Conservation (phyloP, 2,888 invertebrate species). For the Chrysolina haemoptera region DNA sequence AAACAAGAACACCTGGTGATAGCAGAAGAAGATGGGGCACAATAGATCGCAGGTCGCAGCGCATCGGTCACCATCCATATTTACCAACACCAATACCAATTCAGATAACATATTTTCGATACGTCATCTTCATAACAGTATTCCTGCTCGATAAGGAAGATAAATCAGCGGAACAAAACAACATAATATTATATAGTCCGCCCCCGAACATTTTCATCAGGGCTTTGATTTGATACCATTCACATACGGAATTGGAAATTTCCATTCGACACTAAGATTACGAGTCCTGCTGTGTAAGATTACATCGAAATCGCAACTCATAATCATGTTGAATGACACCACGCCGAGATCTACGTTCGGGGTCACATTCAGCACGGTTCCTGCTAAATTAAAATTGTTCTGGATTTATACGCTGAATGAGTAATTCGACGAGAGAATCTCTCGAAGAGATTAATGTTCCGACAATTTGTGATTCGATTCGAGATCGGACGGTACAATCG, state of each 20-base stretch:
- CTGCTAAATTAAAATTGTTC: not conserved
- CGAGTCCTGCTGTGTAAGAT: not conserved
- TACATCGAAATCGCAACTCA: slow-evolving; percentile 28
- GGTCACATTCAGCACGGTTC: not conserved
- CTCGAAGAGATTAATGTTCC: too few relatives aligned
- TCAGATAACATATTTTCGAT: too few relatives aligned
- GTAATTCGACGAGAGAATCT: not conserved
- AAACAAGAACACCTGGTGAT: too few relatives aligned
- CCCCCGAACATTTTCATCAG: not conserved
- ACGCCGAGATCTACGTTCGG: slow-evolving; percentile 35
- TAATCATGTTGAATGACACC: slow-evolving; percentile 35
- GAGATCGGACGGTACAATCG: too few relatives aligned
- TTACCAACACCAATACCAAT: too few relatives aligned
- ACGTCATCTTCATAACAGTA: too few relatives aligned
- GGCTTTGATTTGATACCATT: not conserved
- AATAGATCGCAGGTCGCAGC: too few relatives aligned
- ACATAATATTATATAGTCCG: not conserved
- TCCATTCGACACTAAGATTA: not conserved
- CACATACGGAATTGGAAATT: not conserved
- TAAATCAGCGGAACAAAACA: not conserved
- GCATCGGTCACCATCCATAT: too few relatives aligned
- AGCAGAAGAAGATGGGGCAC: too few relatives aligned
- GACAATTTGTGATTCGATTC: too few relatives aligned
- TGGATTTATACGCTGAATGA: not conserved
- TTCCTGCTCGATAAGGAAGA: not conserved